These are phyloP conservation scores for Cosmorhoe ocellata DNA, from an alignment of 2,888 invertebrate genomes.

Conservation along the genomic window DNA sequence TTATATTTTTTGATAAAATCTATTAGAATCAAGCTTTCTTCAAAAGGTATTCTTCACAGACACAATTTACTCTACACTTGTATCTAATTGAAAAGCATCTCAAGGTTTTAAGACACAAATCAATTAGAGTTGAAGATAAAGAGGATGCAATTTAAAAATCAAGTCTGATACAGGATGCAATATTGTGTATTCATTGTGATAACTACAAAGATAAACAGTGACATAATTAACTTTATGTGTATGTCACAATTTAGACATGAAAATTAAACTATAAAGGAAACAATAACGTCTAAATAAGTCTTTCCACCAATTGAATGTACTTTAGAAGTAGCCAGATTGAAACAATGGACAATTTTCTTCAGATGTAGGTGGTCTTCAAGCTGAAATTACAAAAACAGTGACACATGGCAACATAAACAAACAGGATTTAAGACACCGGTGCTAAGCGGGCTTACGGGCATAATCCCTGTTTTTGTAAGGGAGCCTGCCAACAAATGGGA, in stretches of 20 bases:
- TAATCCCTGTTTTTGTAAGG: constrained; percentile 80
- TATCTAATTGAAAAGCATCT: constrained; percentile 74
- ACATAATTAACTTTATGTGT: not conserved
- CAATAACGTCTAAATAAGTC: too few relatives aligned
- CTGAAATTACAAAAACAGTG: constrained; percentile 51
- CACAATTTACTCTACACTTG: constrained; percentile 58
- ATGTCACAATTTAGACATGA: too few relatives aligned
- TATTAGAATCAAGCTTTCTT: too few relatives aligned
- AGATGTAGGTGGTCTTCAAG: constrained; percentile 25
- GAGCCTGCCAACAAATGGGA: constrained; percentile 75
- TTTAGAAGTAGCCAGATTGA: not conserved
- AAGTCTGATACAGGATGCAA: constrained; percentile 46
- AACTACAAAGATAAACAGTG: constrained; percentile 41
- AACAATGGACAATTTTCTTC: constrained; percentile 6
- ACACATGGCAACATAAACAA: constrained; percentile 57
- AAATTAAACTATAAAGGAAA: too few relatives aligned
- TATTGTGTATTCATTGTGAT: constrained; percentile 49
- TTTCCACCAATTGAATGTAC: too few relatives aligned
- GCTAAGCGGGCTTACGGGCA: constrained; percentile 63
- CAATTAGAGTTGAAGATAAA: constrained; percentile 75
- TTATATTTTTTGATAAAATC: too few relatives aligned
- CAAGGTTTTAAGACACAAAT: constrained; percentile 74
- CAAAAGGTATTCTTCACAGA: constrained; percentile 34
- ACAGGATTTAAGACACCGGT: constrained; percentile 68
- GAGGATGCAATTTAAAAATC: constrained; percentile 72